phyloP scores from a whole-genome alignment of 2,113 vertebrate species.

The Forbesichthys papilliferus region DNA sequence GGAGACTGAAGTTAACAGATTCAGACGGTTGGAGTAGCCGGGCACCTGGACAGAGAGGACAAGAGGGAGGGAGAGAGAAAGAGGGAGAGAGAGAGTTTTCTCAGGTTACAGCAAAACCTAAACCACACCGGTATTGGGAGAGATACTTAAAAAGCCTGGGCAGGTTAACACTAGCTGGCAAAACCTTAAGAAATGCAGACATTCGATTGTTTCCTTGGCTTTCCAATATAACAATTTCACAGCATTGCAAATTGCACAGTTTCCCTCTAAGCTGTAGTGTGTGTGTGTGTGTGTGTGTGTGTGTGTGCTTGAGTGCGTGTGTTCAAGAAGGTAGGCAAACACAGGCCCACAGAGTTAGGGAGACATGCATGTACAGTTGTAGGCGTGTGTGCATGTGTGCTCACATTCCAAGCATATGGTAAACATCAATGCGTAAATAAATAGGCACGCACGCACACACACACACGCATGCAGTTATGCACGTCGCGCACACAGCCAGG shows the following conservation, averaged over 20 bases:
- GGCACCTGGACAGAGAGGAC: slow-evolving; percentile 64
- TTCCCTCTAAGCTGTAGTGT: neutral
- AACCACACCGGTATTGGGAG: slow-evolving; percentile 12
- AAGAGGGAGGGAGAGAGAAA: slow-evolving; percentile 15
- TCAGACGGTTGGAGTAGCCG: slow-evolving; percentile 69
- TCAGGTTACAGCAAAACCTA: slow-evolving; percentile 56
- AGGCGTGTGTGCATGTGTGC: too few species aligned
- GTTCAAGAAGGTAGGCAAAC: too few species aligned
- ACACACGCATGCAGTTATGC: neutral
- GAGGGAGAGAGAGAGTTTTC: slow-evolving; percentile 33
- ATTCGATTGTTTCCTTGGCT: slow-evolving; percentile 15
- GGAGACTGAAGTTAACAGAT: slow-evolving; percentile 70
- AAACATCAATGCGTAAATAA: neutral
- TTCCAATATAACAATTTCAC: slow-evolving; percentile 38
- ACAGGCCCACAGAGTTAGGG: too few species aligned
- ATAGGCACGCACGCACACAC: slow-evolving; percentile 6
- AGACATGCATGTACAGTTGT: too few species aligned
- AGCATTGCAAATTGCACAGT: neutral
- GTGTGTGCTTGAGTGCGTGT: too few species aligned
- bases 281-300: too few species aligned
- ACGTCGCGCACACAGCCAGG: neutral
- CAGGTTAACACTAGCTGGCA: slow-evolving; percentile 11
- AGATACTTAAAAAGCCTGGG: slow-evolving; percentile 32
- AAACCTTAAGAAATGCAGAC: neutral
- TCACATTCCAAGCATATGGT: too few species aligned